A percentile compares a stretch with the other conserved stretches of the same genome.
Conservation (phyloP, 2,113 vertebrate species). For the Bungarus multicinctus region DNA sequence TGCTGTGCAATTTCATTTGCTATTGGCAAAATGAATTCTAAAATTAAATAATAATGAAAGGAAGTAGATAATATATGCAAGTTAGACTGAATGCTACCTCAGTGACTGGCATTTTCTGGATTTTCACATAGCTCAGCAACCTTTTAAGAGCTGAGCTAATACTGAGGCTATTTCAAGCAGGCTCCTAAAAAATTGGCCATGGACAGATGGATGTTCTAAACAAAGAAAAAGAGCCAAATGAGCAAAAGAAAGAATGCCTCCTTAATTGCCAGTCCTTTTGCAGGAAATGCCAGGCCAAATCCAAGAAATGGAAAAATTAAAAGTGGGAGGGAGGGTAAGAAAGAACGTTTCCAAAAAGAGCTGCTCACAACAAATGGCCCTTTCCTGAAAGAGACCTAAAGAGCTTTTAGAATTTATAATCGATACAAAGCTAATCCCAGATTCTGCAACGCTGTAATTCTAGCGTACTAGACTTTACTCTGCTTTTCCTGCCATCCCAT, state of each 20-base stretch:
- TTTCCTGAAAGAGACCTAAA: neutral
- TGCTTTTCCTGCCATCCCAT: neutral
- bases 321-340: neutral
- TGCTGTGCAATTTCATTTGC: neutral
- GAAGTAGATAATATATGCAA: neutral
- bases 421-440: conserved; percentile 6
- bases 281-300: neutral
- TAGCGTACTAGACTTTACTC: neutral
- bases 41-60: neutral
- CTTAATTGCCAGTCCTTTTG: neutral
- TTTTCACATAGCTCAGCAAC: neutral
- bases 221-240: neutral
- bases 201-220: neutral
- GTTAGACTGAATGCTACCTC: neutral
- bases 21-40: neutral
- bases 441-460: neutral
- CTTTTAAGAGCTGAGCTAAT: neutral
- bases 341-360: neutral
- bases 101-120: neutral
- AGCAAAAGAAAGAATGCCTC: neutral
- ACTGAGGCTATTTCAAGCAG: neutral
- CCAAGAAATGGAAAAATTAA: neutral
- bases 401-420: neutral
- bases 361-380: neutral
- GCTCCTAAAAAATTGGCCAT: neutral